A percentile compares a stretch with the other conserved stretches of the same genome.
phyloP scores from a whole-genome alignment of 2,888 invertebrate genomes.

The Mallateleia sp. region DNA sequence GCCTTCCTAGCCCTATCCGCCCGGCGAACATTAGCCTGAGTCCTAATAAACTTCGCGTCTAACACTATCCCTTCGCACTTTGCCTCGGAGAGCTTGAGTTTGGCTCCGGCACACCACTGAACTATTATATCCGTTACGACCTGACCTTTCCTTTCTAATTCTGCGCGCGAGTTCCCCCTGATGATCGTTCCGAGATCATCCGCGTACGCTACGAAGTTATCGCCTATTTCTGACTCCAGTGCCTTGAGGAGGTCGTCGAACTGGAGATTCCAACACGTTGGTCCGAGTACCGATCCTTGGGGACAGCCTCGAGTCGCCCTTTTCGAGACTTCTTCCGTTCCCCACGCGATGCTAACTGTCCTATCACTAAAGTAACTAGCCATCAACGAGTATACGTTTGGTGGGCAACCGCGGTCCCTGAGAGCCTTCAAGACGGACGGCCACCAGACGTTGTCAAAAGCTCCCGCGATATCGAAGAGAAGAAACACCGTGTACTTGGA shows the following conservation, averaged over 20 bases:
- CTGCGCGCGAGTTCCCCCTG: conserved; percentile 29
- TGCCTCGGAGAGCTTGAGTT: conserved; percentile 47
- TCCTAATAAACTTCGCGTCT: too few species aligned
- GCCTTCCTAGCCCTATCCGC: too few species aligned
- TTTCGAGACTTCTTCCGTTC: conserved; percentile 44
- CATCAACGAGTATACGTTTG: conserved; percentile 59
- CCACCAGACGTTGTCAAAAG: conserved; percentile 80
- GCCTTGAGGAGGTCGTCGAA: conserved; percentile 68
- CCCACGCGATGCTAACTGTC: conserved; percentile 3
- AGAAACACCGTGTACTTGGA: not conserved
- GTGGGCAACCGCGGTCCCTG: conserved; percentile 39
- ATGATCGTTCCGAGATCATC: conserved; percentile 62
- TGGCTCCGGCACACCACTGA: conserved; percentile 10
- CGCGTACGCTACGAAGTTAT: conserved; percentile 66
- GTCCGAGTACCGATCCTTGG: conserved; percentile 74
- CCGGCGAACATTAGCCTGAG: too few species aligned
- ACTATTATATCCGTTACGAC: conserved; percentile 26
- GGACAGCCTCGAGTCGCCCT: conserved; percentile 55
- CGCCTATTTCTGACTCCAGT: conserved; percentile 13
- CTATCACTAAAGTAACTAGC: conserved; percentile 59
- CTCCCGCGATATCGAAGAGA: conserved; percentile 75
- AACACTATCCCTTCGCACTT: conserved; percentile 43
- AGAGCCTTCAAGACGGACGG: conserved; percentile 66
- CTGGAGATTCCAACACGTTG: conserved; percentile 74
- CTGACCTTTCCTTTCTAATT: conserved; percentile 42